phyloP scores from a whole-genome alignment of 2,113 vertebrate genomes.

The Struthio camelus region DNA sequence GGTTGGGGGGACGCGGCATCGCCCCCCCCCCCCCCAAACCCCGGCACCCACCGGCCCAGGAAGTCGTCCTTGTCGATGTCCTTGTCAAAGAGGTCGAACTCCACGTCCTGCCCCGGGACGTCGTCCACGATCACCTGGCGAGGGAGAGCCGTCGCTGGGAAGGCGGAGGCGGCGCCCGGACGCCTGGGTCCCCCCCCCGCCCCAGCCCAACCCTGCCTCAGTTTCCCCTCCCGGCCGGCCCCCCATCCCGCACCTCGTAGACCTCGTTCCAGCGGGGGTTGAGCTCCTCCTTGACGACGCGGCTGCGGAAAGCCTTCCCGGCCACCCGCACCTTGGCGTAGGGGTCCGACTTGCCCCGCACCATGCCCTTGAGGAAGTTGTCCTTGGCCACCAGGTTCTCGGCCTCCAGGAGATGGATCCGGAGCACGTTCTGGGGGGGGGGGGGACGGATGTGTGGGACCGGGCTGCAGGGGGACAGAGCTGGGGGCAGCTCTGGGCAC shows the following conservation, averaged over 20 bases:
- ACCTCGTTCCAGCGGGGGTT: conserved; percentile 91
- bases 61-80: conserved; percentile 92
- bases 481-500: not conserved
- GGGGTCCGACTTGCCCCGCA: conserved; percentile 92
- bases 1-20: too few species aligned
- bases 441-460: too few species aligned
- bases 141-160: not conserved
- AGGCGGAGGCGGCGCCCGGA: not conserved
- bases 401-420: conserved; percentile 88
- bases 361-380: conserved; percentile 88
- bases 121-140: conserved; percentile 85
- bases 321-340: conserved; percentile 87
- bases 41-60: conserved; percentile 82
- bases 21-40: not conserved
- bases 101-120: conserved; percentile 89
- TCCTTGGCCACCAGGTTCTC: conserved; percentile 90
- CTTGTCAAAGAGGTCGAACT: conserved; percentile 90
- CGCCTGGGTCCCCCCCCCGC: too few species aligned
- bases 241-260: conserved; percentile 80
- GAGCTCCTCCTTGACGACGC: conserved; percentile 88
- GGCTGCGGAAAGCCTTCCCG: conserved; percentile 84
- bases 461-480: too few species aligned
- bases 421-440: conserved; percentile 81
- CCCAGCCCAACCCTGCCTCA: not conserved
- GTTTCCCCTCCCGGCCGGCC: not conserved